Base-by-base conservation (phyloP, 2,113 vertebrate genomes). In the Takifugu bimaculatus region DNA sequence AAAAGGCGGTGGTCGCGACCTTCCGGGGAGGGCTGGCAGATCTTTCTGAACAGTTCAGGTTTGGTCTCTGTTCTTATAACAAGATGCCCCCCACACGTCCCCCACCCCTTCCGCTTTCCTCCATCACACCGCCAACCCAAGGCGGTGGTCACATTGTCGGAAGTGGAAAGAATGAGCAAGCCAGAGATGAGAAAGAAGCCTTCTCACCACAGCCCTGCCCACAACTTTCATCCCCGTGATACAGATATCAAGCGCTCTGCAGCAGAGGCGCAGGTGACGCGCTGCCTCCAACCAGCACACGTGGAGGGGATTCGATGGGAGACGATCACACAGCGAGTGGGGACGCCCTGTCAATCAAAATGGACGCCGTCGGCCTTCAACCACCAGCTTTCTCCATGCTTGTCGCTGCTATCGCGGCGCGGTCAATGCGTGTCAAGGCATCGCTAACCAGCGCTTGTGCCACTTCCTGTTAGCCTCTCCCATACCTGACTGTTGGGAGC, bases 1-100 rank as follows among this genome's bases (percentile, higher is more conserved):
- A 20, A 20, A 20, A 39, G 35, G 11, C 35, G 1, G 9, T 11
- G 35, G 35, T 9, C 20, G 20, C 20, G 35, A 5, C 32, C 9
- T 35, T 35, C 32, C 9, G 32, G 32, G 32, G 5, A 35, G 32
- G 29, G 49, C 11, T 49, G 56, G 20, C 20, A 20, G 20, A 20
- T 60, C 6, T 13, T 2, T 70, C 32, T 71, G 57, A 59, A 63
- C 6, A 5, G 42, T 4, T 39, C 35, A 11, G 35, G 7, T 39
- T 39, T 39, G 35, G 9, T 32, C 32, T 28, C 1, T 3, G 4
- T 52, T 79, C n/a, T 82, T 85, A 80, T 82, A 75, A 20, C 60
- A 48, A 32, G 26, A 42, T 0, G 4, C 44, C 44, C 44, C 9
- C 44, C 44, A 1, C 14, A 15, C 9, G 1, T 3, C 45, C 9